Conservation (phyloP, 2,113 vertebrate genomes). For the Saccopteryx leptura region DNA sequence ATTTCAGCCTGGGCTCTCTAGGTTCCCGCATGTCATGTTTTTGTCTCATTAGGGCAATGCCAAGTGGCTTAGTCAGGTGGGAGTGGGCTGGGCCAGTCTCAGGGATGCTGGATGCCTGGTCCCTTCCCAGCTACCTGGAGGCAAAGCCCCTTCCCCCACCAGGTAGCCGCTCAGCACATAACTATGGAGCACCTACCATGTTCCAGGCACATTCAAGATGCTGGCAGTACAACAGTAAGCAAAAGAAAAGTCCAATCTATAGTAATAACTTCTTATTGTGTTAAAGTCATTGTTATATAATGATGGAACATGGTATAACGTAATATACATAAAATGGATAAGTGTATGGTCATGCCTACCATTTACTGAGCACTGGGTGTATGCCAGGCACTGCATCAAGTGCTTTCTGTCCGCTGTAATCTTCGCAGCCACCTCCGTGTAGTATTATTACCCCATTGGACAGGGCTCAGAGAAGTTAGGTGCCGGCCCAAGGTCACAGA, state of each 20-base stretch:
- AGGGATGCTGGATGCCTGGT: background rate
- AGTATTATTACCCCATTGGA: background rate
- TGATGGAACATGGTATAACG: background rate
- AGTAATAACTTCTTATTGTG: background rate
- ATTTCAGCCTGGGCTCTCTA: background rate
- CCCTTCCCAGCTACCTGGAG: background rate
- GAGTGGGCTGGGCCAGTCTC: background rate
- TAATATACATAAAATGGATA: background rate
- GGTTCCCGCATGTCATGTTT: background rate
- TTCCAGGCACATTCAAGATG: background rate
- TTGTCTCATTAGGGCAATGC: background rate
- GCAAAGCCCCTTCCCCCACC: background rate
- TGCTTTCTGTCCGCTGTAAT: background rate
- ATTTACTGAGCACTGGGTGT: accelerated
- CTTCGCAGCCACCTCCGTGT: background rate
- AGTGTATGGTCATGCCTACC: too few species aligned
- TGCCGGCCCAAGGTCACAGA: background rate
- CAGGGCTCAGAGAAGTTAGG: background rate
- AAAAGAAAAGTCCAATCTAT: background rate
- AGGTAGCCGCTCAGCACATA: background rate
- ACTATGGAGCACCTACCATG: background rate
- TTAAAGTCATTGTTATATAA: background rate
- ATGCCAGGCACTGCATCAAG: accelerated
- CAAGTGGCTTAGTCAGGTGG: background rate
- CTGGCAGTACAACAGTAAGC: background rate